Conservation (phyloP, 1,140 invertebrate species). For the Drosophila lini region DNA sequence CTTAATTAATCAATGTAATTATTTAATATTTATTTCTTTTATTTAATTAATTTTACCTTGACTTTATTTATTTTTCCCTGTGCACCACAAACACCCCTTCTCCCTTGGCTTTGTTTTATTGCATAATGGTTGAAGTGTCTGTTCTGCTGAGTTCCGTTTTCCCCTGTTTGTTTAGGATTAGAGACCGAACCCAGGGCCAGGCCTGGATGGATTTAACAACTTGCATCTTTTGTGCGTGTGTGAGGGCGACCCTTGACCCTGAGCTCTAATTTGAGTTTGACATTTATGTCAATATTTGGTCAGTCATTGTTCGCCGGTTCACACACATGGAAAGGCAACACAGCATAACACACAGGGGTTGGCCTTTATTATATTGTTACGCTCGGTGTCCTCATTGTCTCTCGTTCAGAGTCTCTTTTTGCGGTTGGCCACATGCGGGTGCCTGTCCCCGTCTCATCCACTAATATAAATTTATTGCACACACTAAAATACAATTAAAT, state of each 20-base stretch:
- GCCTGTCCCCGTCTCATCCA: slow-evolving; percentile 20
- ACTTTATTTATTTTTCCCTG: background rate
- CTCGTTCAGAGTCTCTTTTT: slow-evolving; percentile 10
- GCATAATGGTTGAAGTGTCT: slow-evolving; percentile 76
- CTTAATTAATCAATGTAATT: too few relatives aligned
- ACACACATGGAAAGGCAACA: slow-evolving; percentile 14
- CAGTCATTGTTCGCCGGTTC: slow-evolving; percentile 76
- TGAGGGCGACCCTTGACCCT: slow-evolving; percentile 77
- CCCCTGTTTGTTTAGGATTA: slow-evolving; percentile 78
- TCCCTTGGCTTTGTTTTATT: slow-evolving; percentile 66
- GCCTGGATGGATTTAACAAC: slow-evolving; percentile 54
- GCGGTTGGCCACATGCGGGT: slow-evolving; percentile 64
- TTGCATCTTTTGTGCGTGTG: slow-evolving; percentile 56
- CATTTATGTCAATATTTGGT: slow-evolving; percentile 84
- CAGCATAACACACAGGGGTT: slow-evolving; percentile 2
- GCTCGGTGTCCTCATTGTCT: slow-evolving; percentile 70
- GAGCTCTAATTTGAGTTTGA: slow-evolving; percentile 84
- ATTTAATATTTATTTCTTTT: background rate
- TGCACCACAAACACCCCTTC: background rate
- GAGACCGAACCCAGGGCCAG: slow-evolving; percentile 13
- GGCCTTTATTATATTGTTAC: slow-evolving; percentile 77
- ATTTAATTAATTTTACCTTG: background rate
- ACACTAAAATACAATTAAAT: slow-evolving; percentile 83
- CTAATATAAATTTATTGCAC: slow-evolving; percentile 83
- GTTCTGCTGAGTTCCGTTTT: slow-evolving; percentile 43